These are phyloP conservation scores for Athene noctua DNA, from an alignment of 2,113 vertebrate species.

Conservation along the genomic window DNA sequence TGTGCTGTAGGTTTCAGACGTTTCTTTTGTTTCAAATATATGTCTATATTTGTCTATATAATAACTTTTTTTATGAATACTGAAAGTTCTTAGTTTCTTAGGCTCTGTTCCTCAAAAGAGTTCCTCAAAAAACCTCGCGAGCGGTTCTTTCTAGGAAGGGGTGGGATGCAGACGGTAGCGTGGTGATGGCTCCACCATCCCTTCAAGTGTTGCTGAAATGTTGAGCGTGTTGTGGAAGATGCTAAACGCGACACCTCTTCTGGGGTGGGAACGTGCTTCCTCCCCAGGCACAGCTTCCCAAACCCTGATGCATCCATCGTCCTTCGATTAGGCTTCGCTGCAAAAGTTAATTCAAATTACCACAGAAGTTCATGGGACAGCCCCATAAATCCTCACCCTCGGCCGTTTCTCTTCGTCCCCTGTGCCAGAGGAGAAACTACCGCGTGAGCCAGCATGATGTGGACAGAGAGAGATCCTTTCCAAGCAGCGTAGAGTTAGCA, in stretches of 20 bases:
- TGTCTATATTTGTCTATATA: not conserved
- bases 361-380: not conserved
- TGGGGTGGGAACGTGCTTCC: accelerated
- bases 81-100: not conserved
- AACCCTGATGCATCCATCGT: accelerated
- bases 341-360: not conserved
- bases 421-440: not conserved
- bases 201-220: not conserved
- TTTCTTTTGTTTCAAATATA: not conserved
- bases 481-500: not conserved
- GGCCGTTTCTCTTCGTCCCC: not conserved
- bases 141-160: accelerated
- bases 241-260: accelerated
- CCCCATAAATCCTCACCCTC: not conserved
- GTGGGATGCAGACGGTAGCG: not conserved
- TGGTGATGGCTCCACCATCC: not conserved
- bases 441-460: accelerated
- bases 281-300: not conserved
- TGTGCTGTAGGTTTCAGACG: not conserved
- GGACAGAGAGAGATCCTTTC: not conserved
- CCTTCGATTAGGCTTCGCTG: not conserved
- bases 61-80: not conserved
- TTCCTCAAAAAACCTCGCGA: accelerated
- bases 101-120: not conserved
- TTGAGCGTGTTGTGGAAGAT: not conserved